A percentile compares a stretch with the other conserved stretches of the same genome.
Evolutionary conservation across 2,888 invertebrate species (phyloP).

Genomic region (Nemurella pictetii): DNA sequence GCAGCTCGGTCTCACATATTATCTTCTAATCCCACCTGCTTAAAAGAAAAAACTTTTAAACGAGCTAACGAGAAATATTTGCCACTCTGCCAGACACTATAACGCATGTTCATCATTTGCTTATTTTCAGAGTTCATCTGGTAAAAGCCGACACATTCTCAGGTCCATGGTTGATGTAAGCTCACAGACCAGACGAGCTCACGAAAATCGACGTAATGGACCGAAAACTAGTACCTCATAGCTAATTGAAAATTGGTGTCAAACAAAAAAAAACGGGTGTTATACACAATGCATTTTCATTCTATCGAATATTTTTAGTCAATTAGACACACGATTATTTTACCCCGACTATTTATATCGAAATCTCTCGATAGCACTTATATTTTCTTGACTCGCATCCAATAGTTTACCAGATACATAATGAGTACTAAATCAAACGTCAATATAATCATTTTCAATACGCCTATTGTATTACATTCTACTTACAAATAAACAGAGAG

Average conservation of each 20-base stretch:
- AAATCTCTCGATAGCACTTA: neutral
- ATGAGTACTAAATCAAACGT: neutral
- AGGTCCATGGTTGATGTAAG: neutral
- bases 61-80: neutral
- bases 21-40: neutral
- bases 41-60: neutral
- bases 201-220: neutral
- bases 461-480: neutral
- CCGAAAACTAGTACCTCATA: neutral
- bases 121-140: slow-evolving; percentile 15
- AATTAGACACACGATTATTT: neutral
- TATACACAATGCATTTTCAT: neutral
- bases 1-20: neutral
- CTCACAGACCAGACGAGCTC: neutral
- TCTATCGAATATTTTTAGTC: neutral
- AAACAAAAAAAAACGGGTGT: neutral
- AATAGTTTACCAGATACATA: neutral
- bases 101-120: neutral
- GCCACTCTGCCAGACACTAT: neutral
- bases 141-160: neutral
- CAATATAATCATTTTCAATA: neutral
- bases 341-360: neutral
- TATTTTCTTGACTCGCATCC: neutral
- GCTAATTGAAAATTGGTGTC: neutral
- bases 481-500: neutral